Evolutionary conservation across 2,113 vertebrate species (phyloP).

Genomic region (Calyptommatus sinebrachiatus): DNA sequence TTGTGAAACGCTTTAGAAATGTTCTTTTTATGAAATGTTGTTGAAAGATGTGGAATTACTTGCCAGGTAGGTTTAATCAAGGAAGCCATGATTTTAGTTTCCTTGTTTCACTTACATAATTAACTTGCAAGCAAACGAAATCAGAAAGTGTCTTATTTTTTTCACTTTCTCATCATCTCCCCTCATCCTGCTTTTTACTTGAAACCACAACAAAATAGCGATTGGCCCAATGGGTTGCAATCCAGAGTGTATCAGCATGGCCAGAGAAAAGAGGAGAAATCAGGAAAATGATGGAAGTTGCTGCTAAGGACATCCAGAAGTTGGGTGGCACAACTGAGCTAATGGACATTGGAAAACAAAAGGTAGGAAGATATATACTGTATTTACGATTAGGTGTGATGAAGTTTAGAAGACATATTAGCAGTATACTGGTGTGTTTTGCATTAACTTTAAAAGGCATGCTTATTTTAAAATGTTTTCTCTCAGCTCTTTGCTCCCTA

Average conservation of each 20-base stretch:
- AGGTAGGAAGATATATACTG: constrained; percentile 63
- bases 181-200: background rate
- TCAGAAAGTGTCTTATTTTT: background rate
- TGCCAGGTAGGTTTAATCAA: background rate
- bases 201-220: constrained; percentile 68
- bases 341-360: constrained; percentile 87
- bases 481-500: background rate
- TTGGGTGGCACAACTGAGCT: constrained; percentile 86
- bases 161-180: no score
- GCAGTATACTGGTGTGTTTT: background rate
- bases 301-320: constrained; percentile 82
- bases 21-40: no score
- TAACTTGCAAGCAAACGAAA: background rate
- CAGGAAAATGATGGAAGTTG: constrained; percentile 89
- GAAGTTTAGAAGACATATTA: background rate
- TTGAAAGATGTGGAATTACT: background rate
- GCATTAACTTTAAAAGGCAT: background rate
- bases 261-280: constrained; percentile 90
- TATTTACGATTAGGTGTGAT: background rate
- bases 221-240: constrained; percentile 87
- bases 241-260: constrained; percentile 94
- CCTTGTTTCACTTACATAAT: background rate
- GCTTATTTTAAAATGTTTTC: background rate
- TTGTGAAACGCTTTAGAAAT: no score
- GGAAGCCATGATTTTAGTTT: background rate